Conservation (phyloP, 64 coral and sea anemone species). For the Astreopora myriophthalma region DNA sequence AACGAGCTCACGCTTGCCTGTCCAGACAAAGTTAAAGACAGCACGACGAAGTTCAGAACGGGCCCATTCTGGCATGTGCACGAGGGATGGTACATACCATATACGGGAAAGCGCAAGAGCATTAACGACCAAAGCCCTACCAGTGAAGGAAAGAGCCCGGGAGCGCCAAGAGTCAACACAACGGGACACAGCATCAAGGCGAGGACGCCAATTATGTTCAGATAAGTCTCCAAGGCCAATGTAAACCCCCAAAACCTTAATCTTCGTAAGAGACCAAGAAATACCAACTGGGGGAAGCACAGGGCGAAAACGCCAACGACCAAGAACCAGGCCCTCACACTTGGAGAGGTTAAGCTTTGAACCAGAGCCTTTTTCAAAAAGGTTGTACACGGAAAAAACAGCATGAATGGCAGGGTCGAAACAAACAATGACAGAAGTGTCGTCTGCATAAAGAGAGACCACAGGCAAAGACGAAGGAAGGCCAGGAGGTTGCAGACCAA, state of each 20-base stretch:
- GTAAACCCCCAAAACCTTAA: neutral
- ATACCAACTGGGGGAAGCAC: neutral
- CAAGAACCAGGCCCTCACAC: slow-evolving; percentile 6
- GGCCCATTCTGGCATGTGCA: neutral
- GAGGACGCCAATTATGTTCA: neutral
- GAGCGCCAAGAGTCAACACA: neutral
- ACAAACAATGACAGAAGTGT: neutral
- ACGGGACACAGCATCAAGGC: neutral
- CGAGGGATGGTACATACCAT: neutral
- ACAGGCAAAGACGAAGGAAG: neutral
- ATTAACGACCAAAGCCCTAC: neutral
- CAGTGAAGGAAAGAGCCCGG: neutral
- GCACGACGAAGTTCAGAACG: neutral
- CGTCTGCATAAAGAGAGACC: slow-evolving; percentile 32
- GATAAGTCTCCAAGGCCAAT: neutral
- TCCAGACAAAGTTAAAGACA: neutral
- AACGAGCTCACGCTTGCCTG: neutral
- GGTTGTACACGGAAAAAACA: neutral
- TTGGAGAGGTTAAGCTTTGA: neutral
- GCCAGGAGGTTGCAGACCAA: neutral
- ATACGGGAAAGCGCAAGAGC: neutral
- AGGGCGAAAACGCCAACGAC: neutral
- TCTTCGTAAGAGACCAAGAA: neutral
- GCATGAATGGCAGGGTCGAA: neutral
- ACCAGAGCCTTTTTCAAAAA: slow-evolving; percentile 40